Evolutionary conservation across 2,797 vertebrate species (phyloP).

Genomic region (Megaceryle alcyon): DNA sequence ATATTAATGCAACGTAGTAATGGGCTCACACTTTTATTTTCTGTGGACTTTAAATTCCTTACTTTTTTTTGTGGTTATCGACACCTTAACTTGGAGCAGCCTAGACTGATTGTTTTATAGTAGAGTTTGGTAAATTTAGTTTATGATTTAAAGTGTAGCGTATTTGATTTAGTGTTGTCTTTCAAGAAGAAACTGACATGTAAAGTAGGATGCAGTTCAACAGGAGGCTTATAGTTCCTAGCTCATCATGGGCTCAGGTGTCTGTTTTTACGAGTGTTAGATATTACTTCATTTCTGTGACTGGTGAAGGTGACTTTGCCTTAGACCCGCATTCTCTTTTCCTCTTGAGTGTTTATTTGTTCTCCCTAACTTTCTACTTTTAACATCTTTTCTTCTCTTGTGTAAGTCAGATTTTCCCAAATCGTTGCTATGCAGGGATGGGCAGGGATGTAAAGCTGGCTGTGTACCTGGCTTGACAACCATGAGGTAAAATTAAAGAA

Average conservation of each 20-base stretch:
- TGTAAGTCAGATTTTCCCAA: neutral
- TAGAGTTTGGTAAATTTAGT: neutral
- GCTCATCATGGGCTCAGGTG: neutral
- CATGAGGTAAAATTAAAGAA: neutral
- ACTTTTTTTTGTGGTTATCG: neutral
- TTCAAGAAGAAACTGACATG: neutral
- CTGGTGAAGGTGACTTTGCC: neutral
- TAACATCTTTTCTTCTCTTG: neutral
- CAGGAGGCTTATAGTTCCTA: neutral
- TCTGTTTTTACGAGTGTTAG: neutral
- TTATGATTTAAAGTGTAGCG: neutral
- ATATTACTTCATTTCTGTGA: neutral
- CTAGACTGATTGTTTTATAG: neutral
- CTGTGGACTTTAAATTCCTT: neutral
- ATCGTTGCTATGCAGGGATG: neutral
- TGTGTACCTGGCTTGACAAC: neutral
- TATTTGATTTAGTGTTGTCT: neutral
- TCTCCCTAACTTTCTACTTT: neutral
- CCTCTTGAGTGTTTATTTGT: neutral
- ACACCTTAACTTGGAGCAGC: neutral
- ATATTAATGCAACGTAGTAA: rapidly evolving
- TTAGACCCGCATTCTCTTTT: neutral
- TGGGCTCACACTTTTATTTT: neutral
- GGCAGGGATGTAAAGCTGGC: neutral
- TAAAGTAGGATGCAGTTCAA: neutral